These are phyloP conservation scores for Oreochromis tanganicae DNA, from an alignment of 2,113 vertebrate genomes.

Conservation along the genomic window DNA sequence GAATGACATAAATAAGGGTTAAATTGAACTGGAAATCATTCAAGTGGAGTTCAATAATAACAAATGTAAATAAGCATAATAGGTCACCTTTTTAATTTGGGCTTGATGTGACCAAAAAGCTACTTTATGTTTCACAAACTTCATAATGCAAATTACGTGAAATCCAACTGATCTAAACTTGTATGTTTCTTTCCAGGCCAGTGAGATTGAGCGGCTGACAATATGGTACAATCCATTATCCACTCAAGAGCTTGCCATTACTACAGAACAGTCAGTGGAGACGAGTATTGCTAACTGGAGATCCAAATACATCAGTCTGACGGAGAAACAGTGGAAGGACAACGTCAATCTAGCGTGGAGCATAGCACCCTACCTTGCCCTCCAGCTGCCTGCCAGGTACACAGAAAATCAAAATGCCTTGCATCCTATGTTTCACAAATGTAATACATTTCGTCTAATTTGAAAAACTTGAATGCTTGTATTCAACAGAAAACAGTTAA, in stretches of 20 bases:
- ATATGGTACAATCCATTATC: constrained; percentile 96
- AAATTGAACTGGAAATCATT: background rate
- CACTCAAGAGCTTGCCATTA: constrained; percentile 84
- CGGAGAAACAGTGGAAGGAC: constrained; percentile 97
- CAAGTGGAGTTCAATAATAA: background rate
- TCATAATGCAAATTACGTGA: background rate
- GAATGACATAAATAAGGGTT: background rate
- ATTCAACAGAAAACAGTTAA: background rate
- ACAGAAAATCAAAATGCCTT: background rate
- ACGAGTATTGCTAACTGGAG: constrained; percentile 95
- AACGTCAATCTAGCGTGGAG: constrained; percentile 94
- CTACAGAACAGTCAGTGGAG: constrained; percentile 86
- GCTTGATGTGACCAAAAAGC: background rate
- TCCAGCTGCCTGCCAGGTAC: constrained; percentile 91
- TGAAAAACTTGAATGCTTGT: background rate
- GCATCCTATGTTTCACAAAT: background rate
- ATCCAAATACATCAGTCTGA: constrained; percentile 91
- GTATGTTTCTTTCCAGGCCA: constrained; percentile 73
- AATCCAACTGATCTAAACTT: background rate
- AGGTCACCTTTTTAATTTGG: background rate
- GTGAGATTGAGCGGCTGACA: constrained; percentile 90
- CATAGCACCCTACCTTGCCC: constrained; percentile 89
- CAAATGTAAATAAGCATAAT: background rate
- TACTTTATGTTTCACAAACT: background rate
- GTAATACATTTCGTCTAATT: background rate